Evolutionary conservation across 2,113 vertebrate species (phyloP), one percentile per base, ranked within the genome.

Genomic region (Microcebus lehilahytsara): DNA sequence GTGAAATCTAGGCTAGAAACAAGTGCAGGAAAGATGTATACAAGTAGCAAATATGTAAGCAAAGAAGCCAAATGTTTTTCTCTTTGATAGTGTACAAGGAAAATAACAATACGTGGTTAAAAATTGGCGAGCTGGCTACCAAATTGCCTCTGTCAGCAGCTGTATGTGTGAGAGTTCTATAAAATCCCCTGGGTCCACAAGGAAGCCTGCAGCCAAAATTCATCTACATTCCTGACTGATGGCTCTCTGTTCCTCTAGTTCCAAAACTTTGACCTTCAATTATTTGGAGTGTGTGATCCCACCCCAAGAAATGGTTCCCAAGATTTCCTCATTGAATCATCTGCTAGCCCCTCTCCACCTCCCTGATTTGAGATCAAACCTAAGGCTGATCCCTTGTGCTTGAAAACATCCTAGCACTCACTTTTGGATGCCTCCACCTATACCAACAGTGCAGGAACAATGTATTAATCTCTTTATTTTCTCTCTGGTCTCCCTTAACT

Each of bases 1-100:
- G n/a, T 89, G 67, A 74, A 46, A 84, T 89, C 80, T 93, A 93
- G 51, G 20, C 37, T 96, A 30, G 51, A 88, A 81, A 95, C 34
- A 85, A 84, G n/a, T 74, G 7, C 9, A 20, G 14, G 17, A 67
- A 69, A 34, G 13, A 72, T 14, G 14, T 74, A 46, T 19, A 25
- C 23, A 62, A 34, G 53, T 17, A 22, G 32, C 14, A 79, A 89
- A 62, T 81, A 77, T 20, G 32, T 56, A 81, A 78, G 30, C 64
- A 84, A 85, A 91, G 37, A 37, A 93, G 23, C 49, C 14, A 91
- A 85, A 37, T 32, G 22, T 8, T 80, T 91, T 58, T 42, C 42
- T 79, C 19, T 88, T 69, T 77, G 34, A 67, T 34, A 85, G 49
- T 20, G 25, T 69, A n/a, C 5, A 95, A 85, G 58, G 42, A 89